phyloP scores from a whole-genome alignment of 2,888 invertebrate species.

The Protonemura montana region DNA sequence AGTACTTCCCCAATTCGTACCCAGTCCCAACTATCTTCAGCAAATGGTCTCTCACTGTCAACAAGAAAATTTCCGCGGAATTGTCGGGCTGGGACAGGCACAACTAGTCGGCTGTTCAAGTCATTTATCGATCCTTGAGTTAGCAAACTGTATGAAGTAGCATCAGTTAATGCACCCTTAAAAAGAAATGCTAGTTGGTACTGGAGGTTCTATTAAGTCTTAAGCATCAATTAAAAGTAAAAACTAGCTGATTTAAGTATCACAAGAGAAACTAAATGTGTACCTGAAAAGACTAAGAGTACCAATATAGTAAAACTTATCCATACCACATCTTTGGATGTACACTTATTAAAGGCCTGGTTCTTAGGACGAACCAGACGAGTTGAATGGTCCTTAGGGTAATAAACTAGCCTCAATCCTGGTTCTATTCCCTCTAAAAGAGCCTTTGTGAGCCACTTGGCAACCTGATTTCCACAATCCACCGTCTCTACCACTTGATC shows the following conservation, averaged over 20 bases:
- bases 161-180: conserved; percentile 53
- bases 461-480: conserved; percentile 76
- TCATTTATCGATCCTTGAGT: conserved; percentile 55
- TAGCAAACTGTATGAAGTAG: conserved; percentile 56
- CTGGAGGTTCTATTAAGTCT: too few relatives aligned
- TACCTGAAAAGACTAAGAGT: too few relatives aligned
- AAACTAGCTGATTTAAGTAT: too few relatives aligned
- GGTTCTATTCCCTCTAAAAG: conserved; percentile 18
- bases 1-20: conserved; percentile 54
- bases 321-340: conserved; percentile 20
- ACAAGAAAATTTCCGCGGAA: conserved; percentile 58
- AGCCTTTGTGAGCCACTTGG: conserved; percentile 69
- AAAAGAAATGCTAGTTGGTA: not conserved
- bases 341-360: conserved; percentile 19
- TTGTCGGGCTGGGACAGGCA: conserved; percentile 52
- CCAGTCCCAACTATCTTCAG: conserved; percentile 56
- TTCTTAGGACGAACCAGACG: not conserved
- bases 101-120: conserved; percentile 54
- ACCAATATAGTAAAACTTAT: too few relatives aligned
- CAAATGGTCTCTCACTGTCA: conserved; percentile 52
- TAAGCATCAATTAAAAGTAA: too few relatives aligned
- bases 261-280: too few relatives aligned
- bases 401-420: conserved; percentile 1
- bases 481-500: conserved; percentile 62
- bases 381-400: not conserved